Base-by-base conservation (phyloP, 2,888 invertebrate species). In the Caenorhabditis uteleia region DNA sequence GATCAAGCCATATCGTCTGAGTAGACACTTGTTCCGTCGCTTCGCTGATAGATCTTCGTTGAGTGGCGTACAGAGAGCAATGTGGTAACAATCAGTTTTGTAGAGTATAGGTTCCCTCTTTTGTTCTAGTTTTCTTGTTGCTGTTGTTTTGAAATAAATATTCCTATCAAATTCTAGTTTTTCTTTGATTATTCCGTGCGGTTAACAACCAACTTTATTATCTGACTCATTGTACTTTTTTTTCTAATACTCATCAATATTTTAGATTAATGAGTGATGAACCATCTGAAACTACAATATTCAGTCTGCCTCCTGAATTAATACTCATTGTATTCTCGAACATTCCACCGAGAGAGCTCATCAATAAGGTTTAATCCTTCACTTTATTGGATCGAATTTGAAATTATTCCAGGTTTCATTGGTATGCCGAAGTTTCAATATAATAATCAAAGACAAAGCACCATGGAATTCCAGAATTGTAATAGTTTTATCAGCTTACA, bases 11-110 rank as follows among this genome's bases (percentile, higher is more conserved):
- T 97, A 91, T 90, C 88, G 93, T 48, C 83, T 97, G 59, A 93
- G 94, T 40, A 43, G 73, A 36, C 73, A 73, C 34, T 31, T 73
- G 20, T 72, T 72, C 64, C 58, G 72, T 54, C 88, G 91, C 82
- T 86, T 93, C 64, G 93, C 92, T 0, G 97, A 98, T 86, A 91
- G 95, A 84, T 95, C 95, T 85, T 90, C 91, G 84, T 84, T 97
- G 34, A 88, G 91, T 18, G 95, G 95, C 34, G 89, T 95, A 0
- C 93, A 93, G 84, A 88, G 95, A 83, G 93, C 95, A n/a, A 90
- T 91, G 88, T 97, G 95, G 95, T 90, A 88, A 90, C n/a, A n/a
- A 50, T 44, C 7, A 26, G n/a, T 26, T 60, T 33, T 40, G 26
- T 48, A 20, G 21, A 14, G 3, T 27, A 12, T 39, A 36, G n/a